Percentiles rank a stretch among this genome's conserved stretches.
phyloP scores from a whole-genome alignment of 2,888 invertebrate species.

The Catonia carolina region DNA sequence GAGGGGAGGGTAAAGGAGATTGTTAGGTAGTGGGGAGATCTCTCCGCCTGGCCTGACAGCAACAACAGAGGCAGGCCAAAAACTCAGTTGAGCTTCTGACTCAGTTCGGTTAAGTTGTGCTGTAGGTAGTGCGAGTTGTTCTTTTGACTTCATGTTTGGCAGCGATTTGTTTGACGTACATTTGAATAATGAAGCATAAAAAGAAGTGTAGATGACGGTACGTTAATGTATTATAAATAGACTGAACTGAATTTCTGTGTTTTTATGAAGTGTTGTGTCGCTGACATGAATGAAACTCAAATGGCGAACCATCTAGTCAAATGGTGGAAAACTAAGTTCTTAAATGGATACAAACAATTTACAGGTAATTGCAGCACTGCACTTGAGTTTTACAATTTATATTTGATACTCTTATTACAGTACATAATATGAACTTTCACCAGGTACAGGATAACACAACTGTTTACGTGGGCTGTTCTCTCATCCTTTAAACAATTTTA shows the following conservation, averaged over 20 bases:
- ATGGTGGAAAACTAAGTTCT: conserved; percentile 70
- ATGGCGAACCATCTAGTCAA: conserved; percentile 69
- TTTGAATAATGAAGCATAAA: too few relatives aligned
- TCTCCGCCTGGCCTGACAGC: conserved; percentile 1
- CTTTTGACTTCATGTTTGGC: background rate
- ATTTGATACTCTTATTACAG: too few relatives aligned
- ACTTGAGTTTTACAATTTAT: too few relatives aligned
- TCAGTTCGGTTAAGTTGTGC: background rate
- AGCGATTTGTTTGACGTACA: too few relatives aligned
- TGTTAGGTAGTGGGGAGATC: conserved; percentile 8
- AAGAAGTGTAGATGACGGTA: conserved; percentile 8
- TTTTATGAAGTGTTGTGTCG: conserved; percentile 4
- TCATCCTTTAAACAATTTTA: too few relatives aligned
- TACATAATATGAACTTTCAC: too few relatives aligned
- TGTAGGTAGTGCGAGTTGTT: background rate
- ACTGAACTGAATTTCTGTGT: conserved; percentile 7
- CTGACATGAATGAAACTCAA: conserved; percentile 10
- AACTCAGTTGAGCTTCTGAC: conserved; percentile 2
- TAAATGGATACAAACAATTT: conserved; percentile 67
- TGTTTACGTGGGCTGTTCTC: too few relatives aligned
- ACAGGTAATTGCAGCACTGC: conserved; percentile 53
- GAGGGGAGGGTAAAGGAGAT: too few relatives aligned
- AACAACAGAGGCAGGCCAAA: background rate
- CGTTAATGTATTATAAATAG: background rate
- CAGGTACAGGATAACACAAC: too few relatives aligned